These are phyloP conservation scores for Neodiprion lecontei DNA, from an alignment of 1,140 invertebrate genomes.

Conservation along the genomic window DNA sequence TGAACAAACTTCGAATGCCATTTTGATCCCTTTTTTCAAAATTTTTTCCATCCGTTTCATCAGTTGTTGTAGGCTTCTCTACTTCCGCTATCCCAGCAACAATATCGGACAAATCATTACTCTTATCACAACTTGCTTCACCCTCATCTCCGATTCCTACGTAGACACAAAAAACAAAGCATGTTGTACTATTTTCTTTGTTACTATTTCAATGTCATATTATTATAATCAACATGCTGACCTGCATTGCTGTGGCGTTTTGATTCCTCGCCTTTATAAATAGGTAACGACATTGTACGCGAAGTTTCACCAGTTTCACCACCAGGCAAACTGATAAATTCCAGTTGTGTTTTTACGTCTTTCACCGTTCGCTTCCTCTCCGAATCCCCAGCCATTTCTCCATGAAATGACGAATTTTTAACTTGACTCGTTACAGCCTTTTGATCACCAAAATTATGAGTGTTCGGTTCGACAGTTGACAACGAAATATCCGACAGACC, in stretches of 20 bases:
- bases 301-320: conserved; percentile 31
- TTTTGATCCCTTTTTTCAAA: not conserved
- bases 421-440: conserved; percentile 11
- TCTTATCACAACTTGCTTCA: not conserved
- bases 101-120: not conserved
- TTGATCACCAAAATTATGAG: not conserved
- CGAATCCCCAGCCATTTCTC: not conserved
- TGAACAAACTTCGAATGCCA: not conserved
- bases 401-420: not conserved
- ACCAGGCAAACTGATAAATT: conserved; percentile 41
- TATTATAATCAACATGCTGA: no score
- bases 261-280: conserved; percentile 19
- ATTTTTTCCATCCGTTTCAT: not conserved
- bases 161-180: no score
- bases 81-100: not conserved
- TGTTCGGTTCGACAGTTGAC: conserved; percentile 21
- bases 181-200: no score
- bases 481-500: conserved; percentile 33
- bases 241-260: not conserved
- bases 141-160: not conserved
- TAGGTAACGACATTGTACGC: conserved; percentile 18
- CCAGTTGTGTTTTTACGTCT: conserved; percentile 24
- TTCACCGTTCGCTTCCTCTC: not conserved
- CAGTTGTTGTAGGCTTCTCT: not conserved
- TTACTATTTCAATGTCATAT: no score